Percentiles rank a stretch among this genome's conserved stretches.
Evolutionary conservation across 2,888 invertebrate species (phyloP).

Genomic region (Drosophila multiciliata): DNA sequence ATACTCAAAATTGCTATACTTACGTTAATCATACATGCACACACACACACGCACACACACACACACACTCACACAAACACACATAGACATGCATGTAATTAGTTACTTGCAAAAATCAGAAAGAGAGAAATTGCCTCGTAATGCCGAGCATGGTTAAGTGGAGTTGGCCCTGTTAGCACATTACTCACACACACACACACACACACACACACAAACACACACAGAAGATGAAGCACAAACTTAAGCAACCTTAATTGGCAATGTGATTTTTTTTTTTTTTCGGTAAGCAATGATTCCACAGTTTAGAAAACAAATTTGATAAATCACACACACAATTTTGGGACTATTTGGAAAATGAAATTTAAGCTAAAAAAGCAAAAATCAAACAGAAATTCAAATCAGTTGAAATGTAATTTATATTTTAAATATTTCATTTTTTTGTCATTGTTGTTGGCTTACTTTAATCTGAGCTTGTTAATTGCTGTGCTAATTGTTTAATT

Average conservation of each 20-base stretch:
- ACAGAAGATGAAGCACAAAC: neutral
- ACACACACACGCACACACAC: constrained; percentile 5
- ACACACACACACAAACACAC: too few species aligned
- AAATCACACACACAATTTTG: neutral
- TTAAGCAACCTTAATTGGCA: constrained; percentile 24
- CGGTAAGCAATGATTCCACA: constrained; percentile 18
- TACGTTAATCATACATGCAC: constrained; percentile 2
- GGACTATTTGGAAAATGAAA: neutral
- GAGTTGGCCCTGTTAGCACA: neutral
- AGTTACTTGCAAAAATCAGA: constrained; percentile 15
- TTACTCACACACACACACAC: neutral
- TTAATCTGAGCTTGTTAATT: neutral
- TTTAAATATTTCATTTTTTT: neutral
- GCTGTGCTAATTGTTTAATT: neutral
- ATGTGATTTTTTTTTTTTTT: constrained; percentile 8
- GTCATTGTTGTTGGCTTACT: neutral
- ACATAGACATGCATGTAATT: constrained; percentile 14
- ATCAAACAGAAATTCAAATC: neutral
- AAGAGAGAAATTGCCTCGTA: constrained; percentile 19
- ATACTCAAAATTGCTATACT: constrained; percentile 32
- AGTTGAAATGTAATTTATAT: neutral
- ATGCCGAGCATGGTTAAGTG: constrained; percentile 2
- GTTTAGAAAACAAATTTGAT: constrained; percentile 37
- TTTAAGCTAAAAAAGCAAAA: neutral
- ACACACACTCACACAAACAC: neutral